Base-by-base conservation (phyloP, 1,140 invertebrate genomes). In the Drosophila orosa region DNA sequence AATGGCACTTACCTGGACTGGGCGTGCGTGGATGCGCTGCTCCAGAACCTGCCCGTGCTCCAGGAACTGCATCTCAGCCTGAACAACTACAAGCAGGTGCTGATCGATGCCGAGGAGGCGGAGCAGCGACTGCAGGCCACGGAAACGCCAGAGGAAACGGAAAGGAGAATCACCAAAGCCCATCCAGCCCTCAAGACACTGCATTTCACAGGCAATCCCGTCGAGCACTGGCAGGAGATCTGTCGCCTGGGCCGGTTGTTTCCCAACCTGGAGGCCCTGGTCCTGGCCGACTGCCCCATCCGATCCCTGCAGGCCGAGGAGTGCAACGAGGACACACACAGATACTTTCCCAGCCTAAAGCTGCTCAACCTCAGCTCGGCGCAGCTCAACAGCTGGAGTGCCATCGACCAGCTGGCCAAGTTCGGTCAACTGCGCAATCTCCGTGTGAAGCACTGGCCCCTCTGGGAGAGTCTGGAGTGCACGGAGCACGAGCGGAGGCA, bases 41-140 rank as follows among this genome's bases (percentile, higher is more conserved):
- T 98, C 5, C 94, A 95, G 75, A 94, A 94, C 87, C 93, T 96
- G 63, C 96, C 94, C 79, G 95, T 95, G 90, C 92, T 98, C 15
- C 96, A 97, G 93, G 98, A 99, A 92, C 93, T 99, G 27, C 97
- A 98, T 92, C 92, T 98, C 66, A 98, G 97, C 75, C 93, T 98
- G 13, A 97, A 97, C 91, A 95, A 97, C 78, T 98, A 97, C 91
- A 94, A 93, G 15, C 94, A 94, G 63, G 95, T 98, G 44, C 62
- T 92, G 13, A 78, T 92, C 10, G 91, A 92, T 59, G 90, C 91
- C 27, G 56, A 62, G 35, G 42, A 60, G 90, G 82, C 83, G 92
- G 92, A 66, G 65, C 82, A 17, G 66, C 40, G 59, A 2, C 25
- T 44, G 47, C 42, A 42, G 44, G 39, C 50, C n/a, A 95, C 80